Conservation (phyloP, 2,113 vertebrate genomes). For the Hirundichthys speculiger region DNA sequence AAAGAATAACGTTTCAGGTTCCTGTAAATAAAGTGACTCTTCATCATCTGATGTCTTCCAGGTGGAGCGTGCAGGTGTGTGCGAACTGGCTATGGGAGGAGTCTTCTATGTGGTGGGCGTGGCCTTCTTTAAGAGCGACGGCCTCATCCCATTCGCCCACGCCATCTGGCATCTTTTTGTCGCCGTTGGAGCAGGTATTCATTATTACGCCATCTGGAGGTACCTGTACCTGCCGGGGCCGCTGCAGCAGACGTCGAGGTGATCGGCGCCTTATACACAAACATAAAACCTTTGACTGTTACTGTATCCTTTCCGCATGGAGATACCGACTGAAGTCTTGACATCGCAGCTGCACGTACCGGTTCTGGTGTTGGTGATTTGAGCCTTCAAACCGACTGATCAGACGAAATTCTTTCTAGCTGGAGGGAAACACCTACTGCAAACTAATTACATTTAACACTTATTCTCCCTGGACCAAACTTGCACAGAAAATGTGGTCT, state of each 20-base stretch:
- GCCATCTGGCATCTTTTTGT: constrained; percentile 98
- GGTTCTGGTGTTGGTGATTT: no score
- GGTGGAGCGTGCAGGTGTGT: constrained; percentile 89
- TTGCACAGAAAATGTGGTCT: no score
- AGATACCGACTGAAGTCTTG: no score
- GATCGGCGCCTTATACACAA: constrained; percentile 21
- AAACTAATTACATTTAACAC: no score
- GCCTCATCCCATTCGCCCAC: constrained; percentile 92
- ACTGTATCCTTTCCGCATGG: neutral
- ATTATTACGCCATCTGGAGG: constrained; percentile 96
- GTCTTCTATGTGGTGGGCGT: constrained; percentile 89
- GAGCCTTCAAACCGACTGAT: no score
- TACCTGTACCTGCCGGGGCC: constrained; percentile 85
- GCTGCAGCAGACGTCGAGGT: constrained; percentile 75
- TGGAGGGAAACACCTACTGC: no score
- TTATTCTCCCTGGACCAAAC: no score
- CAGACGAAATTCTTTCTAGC: no score
- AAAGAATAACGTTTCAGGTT: no score
- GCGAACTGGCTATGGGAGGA: constrained; percentile 88
- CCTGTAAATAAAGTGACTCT: neutral
- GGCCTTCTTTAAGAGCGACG: constrained; percentile 94
- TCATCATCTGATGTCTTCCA: constrained; percentile 55
- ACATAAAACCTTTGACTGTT: neutral
- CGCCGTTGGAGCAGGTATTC: constrained; percentile 85
- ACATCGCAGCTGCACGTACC: no score